These are phyloP conservation scores for Mirounga angustirostris DNA, from an alignment of 2,113 vertebrate genomes.

Conservation along the genomic window DNA sequence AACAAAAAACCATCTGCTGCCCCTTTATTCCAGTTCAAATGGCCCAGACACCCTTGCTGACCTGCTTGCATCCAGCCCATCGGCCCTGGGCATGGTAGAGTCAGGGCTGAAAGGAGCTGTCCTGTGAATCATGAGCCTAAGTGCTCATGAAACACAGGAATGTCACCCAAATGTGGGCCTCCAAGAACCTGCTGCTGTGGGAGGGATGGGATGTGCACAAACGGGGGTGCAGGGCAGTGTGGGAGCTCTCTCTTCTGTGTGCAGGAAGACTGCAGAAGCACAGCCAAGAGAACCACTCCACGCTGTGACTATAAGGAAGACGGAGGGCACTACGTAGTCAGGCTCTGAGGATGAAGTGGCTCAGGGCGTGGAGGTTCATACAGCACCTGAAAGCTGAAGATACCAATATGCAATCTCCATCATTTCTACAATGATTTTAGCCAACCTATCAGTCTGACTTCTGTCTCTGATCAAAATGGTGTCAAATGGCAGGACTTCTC, in stretches of 20 bases:
- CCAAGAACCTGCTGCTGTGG: constrained; percentile 71
- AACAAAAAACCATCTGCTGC: background rate
- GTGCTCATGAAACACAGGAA: constrained; percentile 73
- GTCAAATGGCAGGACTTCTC: background rate
- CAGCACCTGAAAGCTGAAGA: background rate
- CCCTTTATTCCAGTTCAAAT: background rate
- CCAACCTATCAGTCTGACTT: background rate
- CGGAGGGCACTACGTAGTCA: accelerated
- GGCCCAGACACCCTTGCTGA: accelerated
- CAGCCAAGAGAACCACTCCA: background rate
- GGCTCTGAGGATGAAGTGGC: background rate
- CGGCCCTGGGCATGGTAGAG: background rate
- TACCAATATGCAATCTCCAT: background rate
- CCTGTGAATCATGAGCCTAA: constrained; percentile 69
- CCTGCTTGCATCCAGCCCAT: background rate
- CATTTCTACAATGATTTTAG: background rate
- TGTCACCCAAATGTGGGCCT: constrained; percentile 39
- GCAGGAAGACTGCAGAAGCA: background rate
- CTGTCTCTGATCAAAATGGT: background rate
- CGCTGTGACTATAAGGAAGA: background rate
- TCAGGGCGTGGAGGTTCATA: accelerated
- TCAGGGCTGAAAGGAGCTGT: background rate
- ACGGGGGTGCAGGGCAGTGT: background rate
- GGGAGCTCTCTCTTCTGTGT: background rate
- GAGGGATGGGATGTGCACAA: accelerated